Conservation (phyloP, 2,113 vertebrate genomes). For the Rattus norvegicus region DNA sequence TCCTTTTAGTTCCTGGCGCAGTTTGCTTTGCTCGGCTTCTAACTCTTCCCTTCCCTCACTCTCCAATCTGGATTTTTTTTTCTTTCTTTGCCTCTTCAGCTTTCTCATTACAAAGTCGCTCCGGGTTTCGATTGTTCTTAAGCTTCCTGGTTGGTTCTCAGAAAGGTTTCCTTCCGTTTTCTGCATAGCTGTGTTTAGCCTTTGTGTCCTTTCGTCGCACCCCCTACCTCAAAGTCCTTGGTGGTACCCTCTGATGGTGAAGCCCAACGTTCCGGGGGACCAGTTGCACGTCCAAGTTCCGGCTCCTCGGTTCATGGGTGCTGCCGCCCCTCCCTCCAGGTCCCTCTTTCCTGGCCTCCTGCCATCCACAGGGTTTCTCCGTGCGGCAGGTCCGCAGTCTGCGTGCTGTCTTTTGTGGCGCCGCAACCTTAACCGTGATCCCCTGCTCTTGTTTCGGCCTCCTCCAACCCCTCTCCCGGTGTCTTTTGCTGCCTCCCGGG, state of each 20-base stretch:
- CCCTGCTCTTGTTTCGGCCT: neutral
- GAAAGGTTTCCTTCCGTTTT: constrained; percentile 38
- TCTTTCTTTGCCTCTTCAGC: neutral
- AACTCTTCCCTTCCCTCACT: neutral
- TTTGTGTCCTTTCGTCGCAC: neutral
- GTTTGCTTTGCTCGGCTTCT: constrained; percentile 27
- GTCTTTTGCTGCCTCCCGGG: neutral
- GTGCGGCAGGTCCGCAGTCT: neutral
- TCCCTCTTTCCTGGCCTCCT: neutral
- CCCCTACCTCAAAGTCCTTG: rapidly evolving
- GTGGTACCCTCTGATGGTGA: rapidly evolving
- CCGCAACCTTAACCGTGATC: neutral
- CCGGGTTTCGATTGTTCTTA: neutral
- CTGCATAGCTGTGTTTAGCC: neutral
- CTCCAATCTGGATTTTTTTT: neutral
- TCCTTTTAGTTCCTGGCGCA: neutral
- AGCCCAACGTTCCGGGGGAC: constrained; percentile 7
- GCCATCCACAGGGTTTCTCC: neutral
- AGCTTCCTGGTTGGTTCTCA: neutral
- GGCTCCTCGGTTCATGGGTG: neutral
- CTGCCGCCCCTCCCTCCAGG: neutral
- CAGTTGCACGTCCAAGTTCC: constrained; percentile 32
- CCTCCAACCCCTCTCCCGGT: neutral
- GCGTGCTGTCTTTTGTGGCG: no score
- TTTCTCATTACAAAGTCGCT: neutral